Evolutionary conservation across 2,888 invertebrate species (phyloP).

Genomic region (Caradrina kadenii): DNA sequence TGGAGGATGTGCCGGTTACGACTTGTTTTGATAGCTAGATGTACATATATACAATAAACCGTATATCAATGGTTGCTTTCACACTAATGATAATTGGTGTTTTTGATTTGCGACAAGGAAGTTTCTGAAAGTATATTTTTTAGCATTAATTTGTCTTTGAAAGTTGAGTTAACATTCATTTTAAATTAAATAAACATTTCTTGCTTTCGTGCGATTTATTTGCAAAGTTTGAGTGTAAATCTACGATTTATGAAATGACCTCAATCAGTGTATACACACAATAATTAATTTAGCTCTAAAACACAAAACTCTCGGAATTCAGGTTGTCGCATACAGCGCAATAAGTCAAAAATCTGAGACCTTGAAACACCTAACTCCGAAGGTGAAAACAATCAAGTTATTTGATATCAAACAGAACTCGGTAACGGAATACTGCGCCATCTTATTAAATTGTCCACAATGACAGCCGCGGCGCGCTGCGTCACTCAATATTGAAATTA

Average conservation of each 20-base stretch:
- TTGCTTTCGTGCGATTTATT: too few species aligned
- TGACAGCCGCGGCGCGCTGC: slow-evolving; percentile 53
- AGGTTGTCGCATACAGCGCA: slow-evolving; percentile 1
- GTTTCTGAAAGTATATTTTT: too few species aligned
- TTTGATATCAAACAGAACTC: slow-evolving; percentile 31
- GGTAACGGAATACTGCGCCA: slow-evolving; percentile 38
- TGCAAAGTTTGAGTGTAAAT: too few species aligned
- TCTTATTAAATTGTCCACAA: slow-evolving; percentile 68
- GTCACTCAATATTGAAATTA: slow-evolving; percentile 70
- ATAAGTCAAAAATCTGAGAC: slow-evolving; percentile 1
- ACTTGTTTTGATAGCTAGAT: slow-evolving; percentile 8
- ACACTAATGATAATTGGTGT: too few species aligned
- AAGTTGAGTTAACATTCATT: too few species aligned
- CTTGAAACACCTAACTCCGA: slow-evolving; percentile 27
- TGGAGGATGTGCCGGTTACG: slow-evolving; percentile 4
- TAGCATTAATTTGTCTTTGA: too few species aligned
- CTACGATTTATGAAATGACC: too few species aligned
- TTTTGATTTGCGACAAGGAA: too few species aligned
- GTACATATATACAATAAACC: not conserved
- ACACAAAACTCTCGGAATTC: not conserved
- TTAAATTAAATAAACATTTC: too few species aligned
- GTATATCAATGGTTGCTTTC: too few species aligned
- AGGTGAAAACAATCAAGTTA: slow-evolving; percentile 49
- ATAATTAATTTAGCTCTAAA: not conserved
- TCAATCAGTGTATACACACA: not conserved